Evolutionary conservation across 1,140 invertebrate genomes (phyloP).

Genomic region (Hypsibius dujardini): DNA sequence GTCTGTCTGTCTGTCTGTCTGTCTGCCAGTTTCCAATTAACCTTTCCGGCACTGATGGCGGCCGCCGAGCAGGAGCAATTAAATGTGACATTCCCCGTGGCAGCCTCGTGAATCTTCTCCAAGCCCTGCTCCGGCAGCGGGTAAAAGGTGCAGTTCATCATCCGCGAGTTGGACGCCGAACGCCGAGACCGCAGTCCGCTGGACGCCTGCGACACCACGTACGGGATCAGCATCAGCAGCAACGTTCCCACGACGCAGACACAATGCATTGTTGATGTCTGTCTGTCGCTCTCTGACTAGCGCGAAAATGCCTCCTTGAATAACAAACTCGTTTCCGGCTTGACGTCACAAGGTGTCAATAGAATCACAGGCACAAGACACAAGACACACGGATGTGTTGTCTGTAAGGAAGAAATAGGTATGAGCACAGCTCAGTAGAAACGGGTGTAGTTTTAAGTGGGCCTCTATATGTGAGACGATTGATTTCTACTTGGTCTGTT

Average conservation of each 20-base stretch:
- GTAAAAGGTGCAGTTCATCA: slow-evolving; percentile 5
- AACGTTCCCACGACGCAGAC: slow-evolving; percentile 8
- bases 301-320: too few species aligned
- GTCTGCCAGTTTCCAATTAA: background rate
- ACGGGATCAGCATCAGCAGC: slow-evolving; percentile 2
- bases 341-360: too few species aligned
- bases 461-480: too few species aligned
- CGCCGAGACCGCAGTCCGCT: background rate
- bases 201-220: background rate
- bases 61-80: background rate
- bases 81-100: background rate
- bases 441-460: too few species aligned
- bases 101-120: background rate
- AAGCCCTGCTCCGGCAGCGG: background rate
- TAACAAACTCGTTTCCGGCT: too few species aligned
- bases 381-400: too few species aligned
- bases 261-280: background rate
- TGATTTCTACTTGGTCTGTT: too few species aligned
- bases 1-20: too few species aligned
- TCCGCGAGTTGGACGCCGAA: background rate
- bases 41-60: background rate
- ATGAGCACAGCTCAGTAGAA: too few species aligned
- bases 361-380: too few species aligned
- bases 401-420: too few species aligned
- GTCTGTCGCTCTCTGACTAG: too few species aligned